Conservation (phyloP, 2,888 invertebrate genomes). For the Hipparchia sbordonii region DNA sequence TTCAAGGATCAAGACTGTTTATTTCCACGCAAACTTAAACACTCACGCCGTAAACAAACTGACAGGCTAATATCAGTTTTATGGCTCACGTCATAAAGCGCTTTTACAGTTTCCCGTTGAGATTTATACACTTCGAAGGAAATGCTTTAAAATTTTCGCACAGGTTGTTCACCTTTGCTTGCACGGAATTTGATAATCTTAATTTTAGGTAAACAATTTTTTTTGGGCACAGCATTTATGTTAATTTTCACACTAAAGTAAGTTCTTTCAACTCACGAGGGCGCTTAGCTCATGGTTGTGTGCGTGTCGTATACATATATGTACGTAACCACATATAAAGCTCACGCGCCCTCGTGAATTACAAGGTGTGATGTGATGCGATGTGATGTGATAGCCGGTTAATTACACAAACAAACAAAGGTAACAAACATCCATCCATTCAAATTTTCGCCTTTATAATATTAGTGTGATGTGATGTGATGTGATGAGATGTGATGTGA, state of each 20-base stretch:
- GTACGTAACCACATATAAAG: too few relatives aligned
- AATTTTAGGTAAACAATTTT: slow-evolving; percentile 8
- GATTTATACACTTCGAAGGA: slow-evolving; percentile 32
- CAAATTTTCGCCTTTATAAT: too few relatives aligned
- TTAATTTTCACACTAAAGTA: background rate
- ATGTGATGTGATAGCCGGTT: too few relatives aligned
- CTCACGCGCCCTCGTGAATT: too few relatives aligned
- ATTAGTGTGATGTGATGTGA: too few relatives aligned
- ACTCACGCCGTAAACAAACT: slow-evolving; percentile 36
- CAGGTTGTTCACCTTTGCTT: slow-evolving; percentile 42
- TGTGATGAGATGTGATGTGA: too few relatives aligned
- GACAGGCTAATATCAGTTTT: slow-evolving; percentile 35
- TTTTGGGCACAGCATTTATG: background rate
- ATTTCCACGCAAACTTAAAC: slow-evolving; percentile 38
- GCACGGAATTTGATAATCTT: slow-evolving; percentile 3
- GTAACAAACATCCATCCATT: too few relatives aligned
- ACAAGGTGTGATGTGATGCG: too few relatives aligned
- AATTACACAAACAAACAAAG: too few relatives aligned
- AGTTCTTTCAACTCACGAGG: background rate
- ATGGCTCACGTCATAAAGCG: slow-evolving; percentile 25
- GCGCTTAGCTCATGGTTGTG: too few relatives aligned
- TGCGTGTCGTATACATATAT: too few relatives aligned
- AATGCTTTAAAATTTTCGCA: slow-evolving; percentile 46
- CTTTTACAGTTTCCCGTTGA: background rate
- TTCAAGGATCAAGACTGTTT: slow-evolving; percentile 51